Conservation (phyloP, 2,113 vertebrate species). For the Halichoerus grypus region DNA sequence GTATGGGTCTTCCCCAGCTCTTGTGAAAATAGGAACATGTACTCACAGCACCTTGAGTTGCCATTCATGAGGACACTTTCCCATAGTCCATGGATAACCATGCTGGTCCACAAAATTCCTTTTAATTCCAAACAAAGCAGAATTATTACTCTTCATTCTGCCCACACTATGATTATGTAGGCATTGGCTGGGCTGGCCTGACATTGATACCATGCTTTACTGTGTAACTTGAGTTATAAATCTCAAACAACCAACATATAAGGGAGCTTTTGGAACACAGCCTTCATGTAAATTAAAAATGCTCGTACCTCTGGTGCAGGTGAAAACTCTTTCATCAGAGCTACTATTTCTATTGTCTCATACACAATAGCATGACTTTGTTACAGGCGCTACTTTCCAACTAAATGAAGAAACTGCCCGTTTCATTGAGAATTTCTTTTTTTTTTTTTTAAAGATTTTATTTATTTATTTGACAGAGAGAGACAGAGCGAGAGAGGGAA, state of each 20-base stretch:
- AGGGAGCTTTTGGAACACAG: not conserved
- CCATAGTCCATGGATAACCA: not conserved
- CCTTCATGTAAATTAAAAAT: not conserved
- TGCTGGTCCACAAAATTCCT: not conserved
- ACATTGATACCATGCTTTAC: not conserved
- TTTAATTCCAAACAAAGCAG: not conserved
- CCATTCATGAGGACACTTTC: not conserved
- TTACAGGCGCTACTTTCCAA: not conserved
- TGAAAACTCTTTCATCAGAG: not conserved
- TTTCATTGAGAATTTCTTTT: constrained; percentile 34
- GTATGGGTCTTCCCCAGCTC: not conserved
- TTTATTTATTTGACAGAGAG: no score
- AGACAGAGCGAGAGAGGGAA: no score
- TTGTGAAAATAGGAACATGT: not conserved
- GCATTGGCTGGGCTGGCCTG: not conserved
- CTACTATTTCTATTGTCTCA: not conserved
- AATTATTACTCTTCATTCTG: not conserved
- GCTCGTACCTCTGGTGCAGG: not conserved
- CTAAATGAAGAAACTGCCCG: not conserved
- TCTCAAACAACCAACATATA: not conserved
- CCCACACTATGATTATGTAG: not conserved
- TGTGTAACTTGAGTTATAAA: not conserved
- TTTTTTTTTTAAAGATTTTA: no score
- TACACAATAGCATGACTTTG: not conserved
- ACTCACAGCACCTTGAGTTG: not conserved